Evolutionary conservation across 2,113 vertebrate species (phyloP), one percentile per base, ranked within the genome.

Genomic region (Crotalus horridus): DNA sequence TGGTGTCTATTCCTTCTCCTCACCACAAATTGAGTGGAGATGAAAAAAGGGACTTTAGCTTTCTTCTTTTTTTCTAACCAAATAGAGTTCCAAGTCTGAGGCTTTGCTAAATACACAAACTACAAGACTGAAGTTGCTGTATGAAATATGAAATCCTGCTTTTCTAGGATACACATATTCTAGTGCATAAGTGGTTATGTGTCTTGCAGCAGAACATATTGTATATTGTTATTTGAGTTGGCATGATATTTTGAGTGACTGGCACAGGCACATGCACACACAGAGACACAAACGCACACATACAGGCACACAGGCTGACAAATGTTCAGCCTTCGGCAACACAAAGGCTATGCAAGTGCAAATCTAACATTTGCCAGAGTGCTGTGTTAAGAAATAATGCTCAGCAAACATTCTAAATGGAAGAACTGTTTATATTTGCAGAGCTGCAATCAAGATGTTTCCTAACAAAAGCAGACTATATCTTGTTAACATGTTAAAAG

Each of bases 341-440:
- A 1, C 74, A 9, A 81, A 39, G 33, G 21, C 33, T 26, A 58
- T 33, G 9, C n/a, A 88, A 10, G n/a, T 53, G n/a, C 24, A 23
- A 87, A 39, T 59, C 12, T n/a, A 88, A 23, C 43, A 87, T 87
- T 87, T 87, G 58, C 6, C 56, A 87, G 13, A 53, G 95, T 92
- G 95, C 96, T 94, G 95, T 3, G 4, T 51, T 93, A 95, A 96
- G 93, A 96, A 96, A 95, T n/a, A 94, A 92, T 88, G 91, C 23
- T 93, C 92, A 89, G 92, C 86, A 89, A 96, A 97, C 93, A 58
- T 46, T 51, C 17, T 55, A 51, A 51, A 39, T 21, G 46, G 90
- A 90, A 33, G 88, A 89, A 33, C 3, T 93, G 81, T 95, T 24
- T 24, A 51, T 87, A 48, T 48, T 86, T 39, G 56, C 33, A 58